Evolutionary conservation across 2,113 vertebrate species (phyloP).

Genomic region (Amblyornis subalaris): DNA sequence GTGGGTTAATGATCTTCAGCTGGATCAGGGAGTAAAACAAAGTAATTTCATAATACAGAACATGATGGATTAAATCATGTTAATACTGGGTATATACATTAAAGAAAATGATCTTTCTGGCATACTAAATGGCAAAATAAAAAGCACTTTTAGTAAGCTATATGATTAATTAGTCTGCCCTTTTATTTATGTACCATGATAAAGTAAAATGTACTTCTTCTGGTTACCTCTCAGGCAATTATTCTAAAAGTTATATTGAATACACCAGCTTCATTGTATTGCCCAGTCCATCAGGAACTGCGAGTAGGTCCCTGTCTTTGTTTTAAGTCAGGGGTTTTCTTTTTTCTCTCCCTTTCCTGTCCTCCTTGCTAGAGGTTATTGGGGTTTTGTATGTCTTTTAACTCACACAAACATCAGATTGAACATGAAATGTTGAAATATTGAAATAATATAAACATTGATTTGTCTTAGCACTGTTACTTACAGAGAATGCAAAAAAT

Average conservation of each 20-base stretch:
- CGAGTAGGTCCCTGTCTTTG: conserved; percentile 40
- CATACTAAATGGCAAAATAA: conserved; percentile 93
- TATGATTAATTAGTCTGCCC: conserved; percentile 88
- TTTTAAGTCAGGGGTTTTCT: conserved; percentile 5
- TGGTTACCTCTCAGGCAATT: conserved; percentile 85
- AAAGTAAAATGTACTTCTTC: conserved; percentile 87
- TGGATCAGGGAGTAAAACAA: conserved; percentile 75
- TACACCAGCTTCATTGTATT: conserved; percentile 15
- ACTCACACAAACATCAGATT: not conserved
- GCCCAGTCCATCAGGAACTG: conserved; percentile 25
- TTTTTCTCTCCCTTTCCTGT: not conserved
- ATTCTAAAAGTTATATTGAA: conserved; percentile 77
- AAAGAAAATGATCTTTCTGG: conserved; percentile 86
- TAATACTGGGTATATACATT: conserved; percentile 90
- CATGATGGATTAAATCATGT: conserved; percentile 87
- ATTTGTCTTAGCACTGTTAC: not conserved
- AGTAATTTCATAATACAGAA: conserved; percentile 82
- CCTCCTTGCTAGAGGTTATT: not conserved
- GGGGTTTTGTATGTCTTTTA: not conserved
- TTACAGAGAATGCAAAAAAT: not conserved
- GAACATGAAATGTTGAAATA: not conserved
- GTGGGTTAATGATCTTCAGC: conserved; percentile 88
- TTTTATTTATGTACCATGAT: conserved; percentile 79
- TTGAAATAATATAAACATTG: not conserved
- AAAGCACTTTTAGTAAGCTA: conserved; percentile 96